A percentile compares a stretch with the other conserved stretches of the same genome.
phyloP scores from a whole-genome alignment of 2,797 vertebrate species.

The Bradypus variegatus region DNA sequence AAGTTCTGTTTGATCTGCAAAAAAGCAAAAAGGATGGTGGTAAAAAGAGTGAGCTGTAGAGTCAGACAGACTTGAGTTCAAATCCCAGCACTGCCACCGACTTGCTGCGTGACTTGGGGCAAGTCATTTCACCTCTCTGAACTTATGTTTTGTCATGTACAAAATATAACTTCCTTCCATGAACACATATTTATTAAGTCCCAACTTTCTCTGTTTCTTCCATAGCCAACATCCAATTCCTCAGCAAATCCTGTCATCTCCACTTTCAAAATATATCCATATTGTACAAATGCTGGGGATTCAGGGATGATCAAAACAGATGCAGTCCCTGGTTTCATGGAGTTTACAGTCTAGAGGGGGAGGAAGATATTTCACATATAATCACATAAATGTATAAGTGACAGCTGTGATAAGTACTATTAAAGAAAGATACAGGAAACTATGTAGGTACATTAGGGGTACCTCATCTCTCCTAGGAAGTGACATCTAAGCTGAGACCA shows the following conservation, averaged over 20 bases:
- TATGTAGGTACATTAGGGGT: no score
- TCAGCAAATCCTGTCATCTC: background rate
- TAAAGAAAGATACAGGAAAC: background rate
- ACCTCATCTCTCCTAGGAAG: background rate
- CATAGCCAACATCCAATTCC: no score
- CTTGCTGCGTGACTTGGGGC: no score
- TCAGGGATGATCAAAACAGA: background rate
- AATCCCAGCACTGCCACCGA: background rate
- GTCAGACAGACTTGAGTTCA: background rate
- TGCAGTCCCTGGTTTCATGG: background rate
- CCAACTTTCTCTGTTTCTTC: no score
- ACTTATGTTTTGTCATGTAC: no score
- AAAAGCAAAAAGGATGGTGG: background rate
- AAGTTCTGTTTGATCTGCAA: background rate
- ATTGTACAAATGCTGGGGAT: background rate
- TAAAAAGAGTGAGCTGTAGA: background rate
- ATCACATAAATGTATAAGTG: background rate
- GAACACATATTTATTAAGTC: no score
- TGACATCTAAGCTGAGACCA: no score
- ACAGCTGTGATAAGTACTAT: background rate
- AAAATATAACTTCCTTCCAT: no score
- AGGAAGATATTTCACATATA: background rate
- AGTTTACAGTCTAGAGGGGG: background rate
- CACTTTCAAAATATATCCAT: background rate
- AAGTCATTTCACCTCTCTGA: no score